These are phyloP conservation scores for Coelogynopora nodosa DNA, from an alignment of 2,888 invertebrate genomes.

Conservation along the genomic window DNA sequence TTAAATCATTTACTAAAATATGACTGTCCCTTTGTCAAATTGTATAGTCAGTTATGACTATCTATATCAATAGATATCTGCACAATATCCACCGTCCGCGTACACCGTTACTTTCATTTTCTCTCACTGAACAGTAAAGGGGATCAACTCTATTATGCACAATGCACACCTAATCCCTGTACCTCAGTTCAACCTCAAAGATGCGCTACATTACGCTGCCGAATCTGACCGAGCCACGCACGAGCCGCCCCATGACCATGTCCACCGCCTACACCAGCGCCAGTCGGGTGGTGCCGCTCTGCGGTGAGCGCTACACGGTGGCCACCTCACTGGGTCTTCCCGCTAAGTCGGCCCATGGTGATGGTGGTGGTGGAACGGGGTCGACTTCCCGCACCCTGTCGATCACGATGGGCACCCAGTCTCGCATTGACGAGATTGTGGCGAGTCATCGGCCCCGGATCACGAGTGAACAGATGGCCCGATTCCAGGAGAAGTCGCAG, in stretches of 20 bases:
- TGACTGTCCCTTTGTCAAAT: no score
- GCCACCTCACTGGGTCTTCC: neutral
- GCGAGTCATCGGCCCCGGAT: constrained; percentile 3
- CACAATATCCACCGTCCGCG: no score
- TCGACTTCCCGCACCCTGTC: neutral
- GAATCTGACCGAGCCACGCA: constrained; percentile 8
- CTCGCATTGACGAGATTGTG: neutral
- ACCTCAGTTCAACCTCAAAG: constrained; percentile 40
- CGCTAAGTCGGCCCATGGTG: neutral
- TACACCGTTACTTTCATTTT: no score
- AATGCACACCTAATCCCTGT: no score
- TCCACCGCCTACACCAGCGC: neutral
- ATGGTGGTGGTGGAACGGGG: no score
- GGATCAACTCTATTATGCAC: no score
- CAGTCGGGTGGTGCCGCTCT: constrained; percentile 30
- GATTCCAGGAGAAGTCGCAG: constrained; percentile 25
- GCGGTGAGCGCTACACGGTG: constrained; percentile 37
- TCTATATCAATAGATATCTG: no score
- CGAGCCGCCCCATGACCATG: constrained; percentile 34
- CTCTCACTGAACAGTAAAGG: no score
- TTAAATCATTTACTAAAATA: no score
- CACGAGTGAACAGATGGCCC: constrained; percentile 34
- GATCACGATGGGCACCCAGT: neutral
- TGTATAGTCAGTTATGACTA: no score
- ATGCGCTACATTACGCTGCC: constrained; percentile 30